Conservation (phyloP, 2,113 vertebrate genomes). For the Sclerurus mexicanus region DNA sequence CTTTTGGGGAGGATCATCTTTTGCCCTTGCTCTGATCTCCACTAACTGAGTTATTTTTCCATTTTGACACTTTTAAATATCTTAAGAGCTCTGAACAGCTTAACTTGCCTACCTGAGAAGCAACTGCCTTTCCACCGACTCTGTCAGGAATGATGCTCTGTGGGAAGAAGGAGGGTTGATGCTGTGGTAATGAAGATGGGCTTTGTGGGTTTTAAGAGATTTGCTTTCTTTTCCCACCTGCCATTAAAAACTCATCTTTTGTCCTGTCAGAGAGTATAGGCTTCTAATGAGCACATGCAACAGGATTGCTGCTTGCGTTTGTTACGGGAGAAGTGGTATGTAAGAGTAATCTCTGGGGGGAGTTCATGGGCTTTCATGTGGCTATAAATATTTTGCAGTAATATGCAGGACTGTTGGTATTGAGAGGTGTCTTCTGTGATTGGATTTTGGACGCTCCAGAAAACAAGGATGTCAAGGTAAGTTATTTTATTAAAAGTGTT, state of each 20-base stretch:
- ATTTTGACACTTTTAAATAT: not conserved
- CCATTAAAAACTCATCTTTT: not conserved
- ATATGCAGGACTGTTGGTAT: accelerated
- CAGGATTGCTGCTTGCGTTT: not conserved
- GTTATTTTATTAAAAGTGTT: not conserved
- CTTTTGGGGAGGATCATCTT: not conserved
- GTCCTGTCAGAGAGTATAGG: not conserved
- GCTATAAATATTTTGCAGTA: not conserved
- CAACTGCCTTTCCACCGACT: not conserved
- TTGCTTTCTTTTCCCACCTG: not conserved
- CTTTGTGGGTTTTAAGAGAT: not conserved
- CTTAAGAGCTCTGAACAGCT: not conserved
- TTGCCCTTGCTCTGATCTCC: not conserved
- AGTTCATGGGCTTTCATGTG: not conserved
- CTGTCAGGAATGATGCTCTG: not conserved
- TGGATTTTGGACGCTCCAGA: not conserved
- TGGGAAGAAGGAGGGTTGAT: not conserved
- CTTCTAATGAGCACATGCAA: not conserved
- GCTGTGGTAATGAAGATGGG: not conserved
- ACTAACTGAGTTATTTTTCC: not conserved
- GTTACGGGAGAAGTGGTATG: not conserved
- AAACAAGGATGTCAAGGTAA: not conserved
- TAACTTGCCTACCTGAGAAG: not conserved
- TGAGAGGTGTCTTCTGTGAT: not conserved
- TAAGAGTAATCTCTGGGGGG: accelerated